Evolutionary conservation across 1,140 invertebrate genomes (phyloP), one percentile per base, ranked within the genome.

Genomic region (Ganaspis sp.): DNA sequence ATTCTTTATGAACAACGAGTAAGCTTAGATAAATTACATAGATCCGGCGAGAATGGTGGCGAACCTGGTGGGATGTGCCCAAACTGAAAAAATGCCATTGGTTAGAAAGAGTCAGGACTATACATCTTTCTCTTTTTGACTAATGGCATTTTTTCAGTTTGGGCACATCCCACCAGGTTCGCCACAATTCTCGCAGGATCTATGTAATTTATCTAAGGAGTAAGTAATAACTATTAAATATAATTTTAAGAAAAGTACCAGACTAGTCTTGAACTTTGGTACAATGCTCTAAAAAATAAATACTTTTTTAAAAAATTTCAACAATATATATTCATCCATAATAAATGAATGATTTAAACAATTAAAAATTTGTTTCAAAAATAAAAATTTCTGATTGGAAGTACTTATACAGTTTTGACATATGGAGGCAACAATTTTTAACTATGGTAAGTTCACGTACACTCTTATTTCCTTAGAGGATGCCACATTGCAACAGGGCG

Each of bases 401-500:
- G 23, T 12, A 58, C 8, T 58, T 4, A 26, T 26, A 19, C 23
- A 23, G 0, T 54, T 23, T 1, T 21, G 6, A 9, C 21, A 26
- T 9, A 4, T 21, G 15, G 15, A 5, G 15, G 19, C 21, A 58
- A 9, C 12, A 26, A 11, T 58, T 26, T 12, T 58, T 26, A 9
- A 11, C 12, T 26, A 26, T 26, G 5, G 23, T 58, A 26, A 29
- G 12, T 15, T 58, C 15, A 58, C 0, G 21, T 26, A 58, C 21
- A 54, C 11, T 8, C 69, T 90, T 88, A 94, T 86, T 94, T 94
- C 77, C 95, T 92, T n/a, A 97, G 90, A 29, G 94, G 92, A 89
- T 97, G 96, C 96, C 96, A 97, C 95, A 96, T 96, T 9, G 95
- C 95, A 49, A 96, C 94, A 1, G 96, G 95, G 87, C 95, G 96